phyloP scores from a whole-genome alignment of 2,888 invertebrate genomes.

The Sphinx pinastri region DNA sequence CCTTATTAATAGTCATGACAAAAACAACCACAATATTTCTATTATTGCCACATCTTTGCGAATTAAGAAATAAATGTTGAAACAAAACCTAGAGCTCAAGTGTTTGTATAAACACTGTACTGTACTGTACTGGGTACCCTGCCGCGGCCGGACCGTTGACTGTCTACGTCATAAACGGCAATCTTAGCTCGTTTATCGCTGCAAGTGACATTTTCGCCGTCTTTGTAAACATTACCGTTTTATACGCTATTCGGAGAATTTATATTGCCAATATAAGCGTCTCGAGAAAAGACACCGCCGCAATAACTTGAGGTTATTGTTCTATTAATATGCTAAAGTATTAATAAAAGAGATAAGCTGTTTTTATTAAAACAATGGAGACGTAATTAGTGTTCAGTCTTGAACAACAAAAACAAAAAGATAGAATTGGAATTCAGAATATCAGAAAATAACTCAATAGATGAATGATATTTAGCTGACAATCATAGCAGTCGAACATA shows the following conservation, averaged over 20 bases:
- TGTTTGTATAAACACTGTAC: neutral
- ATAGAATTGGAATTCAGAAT: no score
- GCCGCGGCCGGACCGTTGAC: neutral
- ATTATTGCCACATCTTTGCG: neutral
- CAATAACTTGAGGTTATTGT: constrained; percentile 7
- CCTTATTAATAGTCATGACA: no score
- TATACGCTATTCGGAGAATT: constrained; percentile 9
- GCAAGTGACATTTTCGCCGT: constrained; percentile 18
- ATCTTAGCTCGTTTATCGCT: constrained; percentile 19
- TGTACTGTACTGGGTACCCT: neutral
- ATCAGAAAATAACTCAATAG: no score
- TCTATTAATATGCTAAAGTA: neutral
- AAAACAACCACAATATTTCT: neutral
- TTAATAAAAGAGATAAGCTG: neutral
- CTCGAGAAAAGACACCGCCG: neutral
- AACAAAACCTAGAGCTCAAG: constrained; percentile 2
- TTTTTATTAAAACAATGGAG: neutral
- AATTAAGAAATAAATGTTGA: constrained; percentile 9
- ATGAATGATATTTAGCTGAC: no score
- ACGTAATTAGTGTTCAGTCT: no score
- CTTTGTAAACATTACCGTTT: constrained; percentile 23
- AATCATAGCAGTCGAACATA: no score
- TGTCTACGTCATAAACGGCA: constrained; percentile 17
- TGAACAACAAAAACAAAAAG: no score
- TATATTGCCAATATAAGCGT: constrained; percentile 22